Evolutionary conservation across 2,113 vertebrate species (phyloP).

Genomic region (Calypte anna): DNA sequence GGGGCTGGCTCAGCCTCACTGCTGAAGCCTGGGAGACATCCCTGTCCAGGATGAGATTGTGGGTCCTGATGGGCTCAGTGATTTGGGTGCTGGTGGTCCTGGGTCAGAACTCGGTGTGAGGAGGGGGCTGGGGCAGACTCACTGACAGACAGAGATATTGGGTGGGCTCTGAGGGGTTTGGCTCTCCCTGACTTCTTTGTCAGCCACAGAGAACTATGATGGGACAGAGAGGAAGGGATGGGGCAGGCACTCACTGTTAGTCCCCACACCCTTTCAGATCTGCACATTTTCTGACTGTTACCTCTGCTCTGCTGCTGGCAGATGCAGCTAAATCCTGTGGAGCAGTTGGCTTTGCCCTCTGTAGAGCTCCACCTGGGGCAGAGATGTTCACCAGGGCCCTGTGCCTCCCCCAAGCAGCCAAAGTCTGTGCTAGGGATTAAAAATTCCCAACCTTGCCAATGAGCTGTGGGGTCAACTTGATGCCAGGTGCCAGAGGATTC

Average conservation of each 20-base stretch:
- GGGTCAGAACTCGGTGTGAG: neutral
- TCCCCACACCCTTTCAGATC: neutral
- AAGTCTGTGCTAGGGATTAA: neutral
- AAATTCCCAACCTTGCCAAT: neutral
- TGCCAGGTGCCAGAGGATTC: neutral
- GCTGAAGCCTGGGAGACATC: neutral
- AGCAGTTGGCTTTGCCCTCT: neutral
- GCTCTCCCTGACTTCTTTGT: neutral
- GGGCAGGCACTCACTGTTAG: neutral
- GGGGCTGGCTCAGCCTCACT: neutral
- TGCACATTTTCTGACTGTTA: neutral
- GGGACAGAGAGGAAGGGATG: neutral
- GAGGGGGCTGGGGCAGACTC: neutral
- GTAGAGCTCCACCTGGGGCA: neutral
- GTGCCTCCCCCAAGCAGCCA: neutral
- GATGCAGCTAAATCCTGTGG: neutral
- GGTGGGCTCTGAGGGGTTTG: neutral
- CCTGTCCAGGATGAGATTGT: neutral
- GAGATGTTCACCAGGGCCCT: neutral
- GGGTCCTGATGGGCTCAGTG: neutral
- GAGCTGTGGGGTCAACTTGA: neutral
- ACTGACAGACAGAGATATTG: neutral
- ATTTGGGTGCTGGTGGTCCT: neutral
- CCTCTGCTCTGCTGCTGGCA: neutral
- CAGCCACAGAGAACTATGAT: neutral